These are phyloP conservation scores for Cyprinella venusta DNA, from an alignment of 2,797 vertebrate species.

Conservation along the genomic window DNA sequence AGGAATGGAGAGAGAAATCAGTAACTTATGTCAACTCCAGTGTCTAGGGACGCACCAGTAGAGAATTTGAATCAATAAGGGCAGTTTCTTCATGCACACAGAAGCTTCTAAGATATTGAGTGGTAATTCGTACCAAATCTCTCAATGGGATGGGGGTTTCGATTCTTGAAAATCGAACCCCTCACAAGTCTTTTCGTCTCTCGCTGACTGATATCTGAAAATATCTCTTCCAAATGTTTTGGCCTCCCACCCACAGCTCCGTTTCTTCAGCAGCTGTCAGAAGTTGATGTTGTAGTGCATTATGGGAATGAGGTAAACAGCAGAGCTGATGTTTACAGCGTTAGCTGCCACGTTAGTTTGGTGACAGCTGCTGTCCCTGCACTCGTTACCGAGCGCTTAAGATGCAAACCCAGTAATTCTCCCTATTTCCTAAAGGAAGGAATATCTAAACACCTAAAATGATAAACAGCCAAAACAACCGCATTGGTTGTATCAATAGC, in stretches of 20 bases:
- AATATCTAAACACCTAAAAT: background rate
- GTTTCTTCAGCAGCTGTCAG: slow-evolving; percentile 40
- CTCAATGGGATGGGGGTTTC: slow-evolving; percentile 16
- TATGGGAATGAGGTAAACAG: slow-evolving; percentile 46
- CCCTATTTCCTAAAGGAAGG: background rate
- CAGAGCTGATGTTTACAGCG: slow-evolving; percentile 49
- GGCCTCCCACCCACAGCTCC: slow-evolving; percentile 11
- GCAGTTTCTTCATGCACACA: slow-evolving; percentile 33
- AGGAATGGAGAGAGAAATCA: slow-evolving; percentile 23
- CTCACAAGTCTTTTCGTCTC: slow-evolving; percentile 19
- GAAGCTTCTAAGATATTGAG: slow-evolving; percentile 25
- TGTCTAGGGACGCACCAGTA: slow-evolving; percentile 37
- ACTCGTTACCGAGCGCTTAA: slow-evolving; percentile 42
- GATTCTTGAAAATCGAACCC: slow-evolving; percentile 15
- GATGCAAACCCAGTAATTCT: slow-evolving; percentile 29
- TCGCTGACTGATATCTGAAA: slow-evolving; percentile 14
- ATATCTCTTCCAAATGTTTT: slow-evolving; percentile 25
- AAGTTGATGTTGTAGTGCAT: slow-evolving; percentile 34
- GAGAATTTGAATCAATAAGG: slow-evolving; percentile 50
- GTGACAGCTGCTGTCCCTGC: slow-evolving; percentile 48
- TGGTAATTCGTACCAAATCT: slow-evolving; percentile 29
- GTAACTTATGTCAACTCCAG: slow-evolving; percentile 41
- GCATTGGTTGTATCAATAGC: background rate
- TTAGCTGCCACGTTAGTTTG: slow-evolving; percentile 23
- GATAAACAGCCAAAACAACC: background rate